Percentiles rank a stretch among this genome's conserved stretches.
Evolutionary conservation across 2,888 invertebrate genomes (phyloP).

Genomic region (Exephanes ischioxanthus): DNA sequence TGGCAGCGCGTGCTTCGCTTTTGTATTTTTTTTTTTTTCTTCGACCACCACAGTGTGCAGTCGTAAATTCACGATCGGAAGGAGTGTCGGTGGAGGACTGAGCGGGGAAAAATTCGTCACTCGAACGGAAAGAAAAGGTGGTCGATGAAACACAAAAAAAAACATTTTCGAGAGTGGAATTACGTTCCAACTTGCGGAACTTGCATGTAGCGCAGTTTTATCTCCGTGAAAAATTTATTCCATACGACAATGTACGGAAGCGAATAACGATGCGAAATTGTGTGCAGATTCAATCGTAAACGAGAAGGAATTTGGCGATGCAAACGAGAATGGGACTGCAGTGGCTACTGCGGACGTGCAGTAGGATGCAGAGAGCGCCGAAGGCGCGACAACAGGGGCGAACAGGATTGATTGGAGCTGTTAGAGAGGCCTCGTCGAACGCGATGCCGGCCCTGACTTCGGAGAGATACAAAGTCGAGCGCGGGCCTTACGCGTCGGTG

Average conservation of each 20-base stretch:
- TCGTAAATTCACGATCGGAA: constrained; percentile 12
- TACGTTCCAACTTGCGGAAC: neutral
- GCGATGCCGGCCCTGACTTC: constrained; percentile 79
- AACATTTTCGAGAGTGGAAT: neutral
- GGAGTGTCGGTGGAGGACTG: neutral
- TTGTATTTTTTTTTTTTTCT: constrained; percentile 19
- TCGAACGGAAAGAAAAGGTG: neutral
- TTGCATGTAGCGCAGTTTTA: neutral
- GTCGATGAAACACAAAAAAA: neutral
- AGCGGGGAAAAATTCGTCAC: neutral
- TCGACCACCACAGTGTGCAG: neutral
- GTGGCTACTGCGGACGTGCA: constrained; percentile 35
- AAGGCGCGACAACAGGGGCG: constrained; percentile 30
- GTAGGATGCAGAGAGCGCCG: constrained; percentile 29
- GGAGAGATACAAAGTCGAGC: constrained; percentile 87
- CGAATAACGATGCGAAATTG: neutral
- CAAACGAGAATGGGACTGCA: constrained; percentile 40
- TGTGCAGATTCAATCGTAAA: constrained; percentile 23
- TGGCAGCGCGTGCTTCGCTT: constrained; percentile 8
- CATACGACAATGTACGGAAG: neutral
- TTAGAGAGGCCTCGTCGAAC: constrained; percentile 55
- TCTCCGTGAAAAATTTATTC: neutral
- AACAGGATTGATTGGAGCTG: constrained; percentile 37
- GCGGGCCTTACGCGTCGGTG: constrained; percentile 88
- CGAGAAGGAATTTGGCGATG: constrained; percentile 7